Conservation (phyloP, 2,113 vertebrate genomes). For the Elanus axillaris region DNA sequence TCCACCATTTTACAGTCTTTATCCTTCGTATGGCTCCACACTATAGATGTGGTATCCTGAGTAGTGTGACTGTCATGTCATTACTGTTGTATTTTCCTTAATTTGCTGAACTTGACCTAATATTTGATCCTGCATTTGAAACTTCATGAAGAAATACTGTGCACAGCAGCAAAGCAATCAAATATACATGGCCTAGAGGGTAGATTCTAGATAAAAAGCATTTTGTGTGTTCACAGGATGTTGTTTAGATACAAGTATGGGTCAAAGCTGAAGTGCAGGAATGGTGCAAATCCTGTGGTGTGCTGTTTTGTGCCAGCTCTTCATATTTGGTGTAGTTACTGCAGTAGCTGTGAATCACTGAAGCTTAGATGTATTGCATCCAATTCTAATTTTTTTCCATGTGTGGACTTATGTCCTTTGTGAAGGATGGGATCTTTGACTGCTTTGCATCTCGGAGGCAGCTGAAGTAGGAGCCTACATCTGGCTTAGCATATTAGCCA, state of each 20-base stretch:
- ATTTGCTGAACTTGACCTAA: not conserved
- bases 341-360: not conserved
- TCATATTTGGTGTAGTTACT: not conserved
- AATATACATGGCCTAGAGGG: not conserved
- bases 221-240: fast-evolving
- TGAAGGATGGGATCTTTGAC: not conserved
- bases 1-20: not conserved
- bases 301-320: not conserved
- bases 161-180: not conserved
- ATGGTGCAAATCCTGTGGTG: not conserved
- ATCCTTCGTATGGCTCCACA: not conserved
- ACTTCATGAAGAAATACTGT: not conserved
- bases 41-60: not conserved
- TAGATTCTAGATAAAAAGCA: not conserved
- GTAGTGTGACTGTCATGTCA: no score
- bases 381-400: not conserved
- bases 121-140: not conserved
- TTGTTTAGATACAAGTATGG: not conserved
- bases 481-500: not conserved
- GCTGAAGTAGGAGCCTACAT: not conserved
- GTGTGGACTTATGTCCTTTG: not conserved
- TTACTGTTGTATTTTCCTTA: no score
- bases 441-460: not conserved
- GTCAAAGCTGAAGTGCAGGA: not conserved
- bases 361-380: not conserved